Base-by-base conservation (phyloP, 1,140 invertebrate species). In the Aplysia californica region DNA sequence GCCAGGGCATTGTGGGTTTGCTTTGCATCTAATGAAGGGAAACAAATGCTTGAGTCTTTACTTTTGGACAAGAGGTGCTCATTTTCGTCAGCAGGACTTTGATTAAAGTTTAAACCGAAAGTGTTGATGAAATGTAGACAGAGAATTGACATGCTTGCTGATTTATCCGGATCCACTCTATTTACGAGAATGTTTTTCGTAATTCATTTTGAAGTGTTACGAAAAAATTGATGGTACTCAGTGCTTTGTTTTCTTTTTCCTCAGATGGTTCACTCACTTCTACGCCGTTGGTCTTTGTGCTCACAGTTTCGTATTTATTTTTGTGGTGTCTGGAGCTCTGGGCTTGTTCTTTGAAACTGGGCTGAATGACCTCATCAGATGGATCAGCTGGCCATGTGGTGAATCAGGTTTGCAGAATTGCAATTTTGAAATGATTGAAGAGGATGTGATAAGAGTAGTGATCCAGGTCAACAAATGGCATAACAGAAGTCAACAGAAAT, bases 251-350 rank as follows among this genome's bases (percentile, higher is more conserved):
- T 36, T 23, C 33, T 69, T n/a, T 33, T 31, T 56, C 10, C 31
- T 1, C 23, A 70, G 68, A 21, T 70, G 68, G 68, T 70, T 70
- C 38, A 26, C 2, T 15, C 68, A 70, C 36, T 70, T 70, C 29
- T 70, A 70, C 31, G 1, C 36, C 18, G 2, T 21, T 4, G 68
- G 68, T 18, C 29, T 44, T 2, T 1, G 55, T 1, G 20, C n/a
- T 50, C 68, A 70, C 29, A 21, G 3, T 58, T 10, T 58, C 15
- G 10, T 39, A 21, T 70, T 70, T 33, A 56, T 39, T 26, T 2
- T 41, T 10, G 21, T 70, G 5, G 44, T 56, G 10, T 56, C 1
- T 56, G 6, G 18, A 35, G 33, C 58, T 41, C 15, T 70, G 3
- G 50, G 50, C 23, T 2, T 3, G n/a, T n/a, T 55, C 33, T 0